These are phyloP conservation scores for Microcebus ravelobensis DNA, from an alignment of 2,113 vertebrate species.

Conservation along the genomic window DNA sequence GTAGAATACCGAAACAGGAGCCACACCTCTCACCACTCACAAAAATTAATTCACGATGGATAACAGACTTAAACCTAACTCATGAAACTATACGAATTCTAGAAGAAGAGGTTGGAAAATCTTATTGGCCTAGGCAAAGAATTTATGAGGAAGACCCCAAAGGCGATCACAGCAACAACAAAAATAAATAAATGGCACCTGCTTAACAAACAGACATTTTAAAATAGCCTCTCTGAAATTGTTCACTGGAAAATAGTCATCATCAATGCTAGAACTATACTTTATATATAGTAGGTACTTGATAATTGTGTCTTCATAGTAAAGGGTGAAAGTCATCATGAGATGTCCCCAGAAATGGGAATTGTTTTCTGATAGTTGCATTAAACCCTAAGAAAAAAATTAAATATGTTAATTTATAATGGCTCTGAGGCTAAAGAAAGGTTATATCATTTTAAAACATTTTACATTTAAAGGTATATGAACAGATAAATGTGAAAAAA, in stretches of 20 bases:
- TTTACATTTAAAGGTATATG: not conserved
- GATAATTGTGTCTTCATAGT: not conserved
- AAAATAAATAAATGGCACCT: no score
- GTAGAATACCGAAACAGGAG: no score
- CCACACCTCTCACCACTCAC: no score
- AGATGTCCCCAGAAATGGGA: not conserved
- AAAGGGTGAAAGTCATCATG: not conserved
- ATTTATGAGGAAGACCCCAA: no score
- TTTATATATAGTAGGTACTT: not conserved
- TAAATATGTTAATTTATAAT: not conserved
- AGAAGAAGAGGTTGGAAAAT: no score
- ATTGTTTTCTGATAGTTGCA: not conserved
- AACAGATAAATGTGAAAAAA: not conserved
- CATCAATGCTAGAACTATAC: not conserved
- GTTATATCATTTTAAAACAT: not conserved
- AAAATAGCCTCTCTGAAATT: constrained; percentile 7
- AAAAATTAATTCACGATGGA: no score
- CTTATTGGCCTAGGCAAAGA: no score
- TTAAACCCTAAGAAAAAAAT: not conserved
- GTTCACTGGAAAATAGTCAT: not conserved
- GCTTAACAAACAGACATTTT: not conserved
- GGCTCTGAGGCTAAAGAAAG: not conserved
- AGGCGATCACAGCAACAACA: no score
- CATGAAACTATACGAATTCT: no score
- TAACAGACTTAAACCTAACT: no score